Percentiles rank a stretch among this genome's conserved stretches.
Evolutionary conservation across 2,888 invertebrate genomes (phyloP).

Genomic region (Tethea ocularis): DNA sequence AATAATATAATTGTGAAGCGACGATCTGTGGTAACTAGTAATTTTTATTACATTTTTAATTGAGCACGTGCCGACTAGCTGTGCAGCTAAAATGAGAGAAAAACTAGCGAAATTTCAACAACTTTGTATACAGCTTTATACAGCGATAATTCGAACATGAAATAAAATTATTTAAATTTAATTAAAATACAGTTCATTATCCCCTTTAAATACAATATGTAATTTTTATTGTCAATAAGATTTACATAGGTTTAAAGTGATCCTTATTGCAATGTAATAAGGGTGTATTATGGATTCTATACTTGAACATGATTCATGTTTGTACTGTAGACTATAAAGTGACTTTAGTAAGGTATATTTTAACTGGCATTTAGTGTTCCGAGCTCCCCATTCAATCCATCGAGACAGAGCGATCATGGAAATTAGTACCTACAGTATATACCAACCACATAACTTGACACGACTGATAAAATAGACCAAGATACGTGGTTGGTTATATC

Average conservation of each 20-base stretch:
- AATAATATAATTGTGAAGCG: background rate
- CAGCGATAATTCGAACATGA: background rate
- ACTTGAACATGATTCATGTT: background rate
- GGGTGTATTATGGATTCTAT: constrained; percentile 6
- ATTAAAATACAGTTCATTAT: background rate
- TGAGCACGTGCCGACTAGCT: background rate
- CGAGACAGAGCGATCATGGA: background rate
- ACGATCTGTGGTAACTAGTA: background rate
- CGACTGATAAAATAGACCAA: background rate
- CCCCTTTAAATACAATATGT: constrained; percentile 14
- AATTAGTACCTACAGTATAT: background rate
- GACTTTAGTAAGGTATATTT: background rate
- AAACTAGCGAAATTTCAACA: background rate
- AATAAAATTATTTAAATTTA: background rate
- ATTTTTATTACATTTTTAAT: background rate
- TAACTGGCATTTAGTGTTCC: background rate
- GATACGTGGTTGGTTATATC: background rate
- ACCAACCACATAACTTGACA: background rate
- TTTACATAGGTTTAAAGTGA: constrained; percentile 8
- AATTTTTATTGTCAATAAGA: constrained; percentile 24
- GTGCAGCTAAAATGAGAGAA: background rate
- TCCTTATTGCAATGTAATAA: background rate
- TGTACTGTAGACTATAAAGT: background rate
- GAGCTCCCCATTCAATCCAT: background rate
- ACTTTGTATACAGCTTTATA: background rate